Evolutionary conservation across 1,140 invertebrate species (phyloP).

Genomic region (Atta texana): DNA sequence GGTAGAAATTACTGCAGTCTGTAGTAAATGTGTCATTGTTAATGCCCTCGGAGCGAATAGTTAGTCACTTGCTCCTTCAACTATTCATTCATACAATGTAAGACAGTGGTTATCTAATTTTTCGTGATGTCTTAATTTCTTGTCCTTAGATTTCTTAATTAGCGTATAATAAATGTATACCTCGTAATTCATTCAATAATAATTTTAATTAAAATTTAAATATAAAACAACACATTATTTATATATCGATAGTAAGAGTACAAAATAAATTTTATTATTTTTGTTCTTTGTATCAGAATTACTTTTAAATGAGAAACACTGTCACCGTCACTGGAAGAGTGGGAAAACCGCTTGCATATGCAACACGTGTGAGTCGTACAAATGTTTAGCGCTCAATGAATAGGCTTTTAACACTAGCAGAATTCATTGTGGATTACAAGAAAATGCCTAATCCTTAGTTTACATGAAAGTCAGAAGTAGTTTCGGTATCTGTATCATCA

Average conservation of each 20-base stretch:
- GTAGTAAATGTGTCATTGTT: slow-evolving; percentile 62
- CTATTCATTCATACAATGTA: slow-evolving; percentile 55
- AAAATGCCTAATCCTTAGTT: slow-evolving; percentile 14
- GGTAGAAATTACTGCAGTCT: not conserved
- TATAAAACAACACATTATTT: not conserved
- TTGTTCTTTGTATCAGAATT: not conserved
- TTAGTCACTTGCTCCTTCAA: slow-evolving; percentile 65
- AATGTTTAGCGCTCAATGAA: slow-evolving; percentile 48
- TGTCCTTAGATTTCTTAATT: not conserved
- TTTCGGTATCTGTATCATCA: not conserved
- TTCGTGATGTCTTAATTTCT: not conserved
- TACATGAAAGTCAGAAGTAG: not conserved
- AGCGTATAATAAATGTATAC: not conserved
- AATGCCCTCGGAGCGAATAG: slow-evolving; percentile 40
- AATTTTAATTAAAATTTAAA: slow-evolving; percentile 6
- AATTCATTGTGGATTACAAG: slow-evolving; percentile 28
- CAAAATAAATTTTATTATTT: not conserved
- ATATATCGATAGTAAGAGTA: not conserved
- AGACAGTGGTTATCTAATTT: slow-evolving; percentile 8
- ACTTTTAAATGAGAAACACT: slow-evolving; percentile 30
- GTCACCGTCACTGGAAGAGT: slow-evolving; percentile 2
- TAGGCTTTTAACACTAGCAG: slow-evolving; percentile 61
- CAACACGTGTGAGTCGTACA: slow-evolving; percentile 6
- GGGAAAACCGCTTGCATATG: slow-evolving; percentile 15
- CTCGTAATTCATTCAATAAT: not conserved